phyloP scores from a whole-genome alignment of 2,113 vertebrate genomes.

The Trinectes maculatus region DNA sequence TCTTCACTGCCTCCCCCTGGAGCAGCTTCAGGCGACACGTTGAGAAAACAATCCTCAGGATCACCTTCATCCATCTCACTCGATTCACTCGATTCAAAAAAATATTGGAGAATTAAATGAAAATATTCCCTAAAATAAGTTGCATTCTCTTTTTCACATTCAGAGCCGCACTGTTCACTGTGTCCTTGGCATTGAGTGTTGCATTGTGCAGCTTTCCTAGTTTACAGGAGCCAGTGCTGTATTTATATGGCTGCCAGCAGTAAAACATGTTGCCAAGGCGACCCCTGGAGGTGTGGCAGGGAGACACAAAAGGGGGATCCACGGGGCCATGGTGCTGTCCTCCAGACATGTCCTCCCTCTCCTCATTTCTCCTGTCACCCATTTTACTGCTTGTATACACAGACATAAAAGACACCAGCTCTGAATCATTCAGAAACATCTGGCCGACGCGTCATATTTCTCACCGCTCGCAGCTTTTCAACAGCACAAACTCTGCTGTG shows the following conservation, averaged over 20 bases:
- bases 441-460: too few relatives aligned
- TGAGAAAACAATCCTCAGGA: constrained; percentile 27
- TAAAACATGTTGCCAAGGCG: constrained; percentile 73
- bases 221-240: constrained; percentile 56
- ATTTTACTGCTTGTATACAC: constrained; percentile 28
- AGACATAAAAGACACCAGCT: background rate
- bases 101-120: background rate
- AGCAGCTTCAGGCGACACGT: constrained; percentile 9
- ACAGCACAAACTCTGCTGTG: too few relatives aligned
- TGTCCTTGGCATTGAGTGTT: constrained; percentile 49
- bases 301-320: constrained; percentile 58
- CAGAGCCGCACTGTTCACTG: constrained; percentile 13
- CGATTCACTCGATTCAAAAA: constrained; percentile 17
- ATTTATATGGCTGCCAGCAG: constrained; percentile 64
- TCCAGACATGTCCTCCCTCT: constrained; percentile 29
- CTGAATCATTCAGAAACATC: background rate
- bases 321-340: constrained; percentile 21
- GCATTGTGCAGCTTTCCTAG: constrained; percentile 35
- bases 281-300: constrained; percentile 61
- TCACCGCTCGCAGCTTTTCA: too few relatives aligned
- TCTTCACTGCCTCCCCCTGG: background rate
- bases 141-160: constrained; percentile 8
- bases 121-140: constrained; percentile 4
- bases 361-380: constrained; percentile 28
- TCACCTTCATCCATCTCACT: constrained; percentile 25